Base-by-base conservation (phyloP, 1,140 invertebrate genomes). In the Marisa cornuarietis region DNA sequence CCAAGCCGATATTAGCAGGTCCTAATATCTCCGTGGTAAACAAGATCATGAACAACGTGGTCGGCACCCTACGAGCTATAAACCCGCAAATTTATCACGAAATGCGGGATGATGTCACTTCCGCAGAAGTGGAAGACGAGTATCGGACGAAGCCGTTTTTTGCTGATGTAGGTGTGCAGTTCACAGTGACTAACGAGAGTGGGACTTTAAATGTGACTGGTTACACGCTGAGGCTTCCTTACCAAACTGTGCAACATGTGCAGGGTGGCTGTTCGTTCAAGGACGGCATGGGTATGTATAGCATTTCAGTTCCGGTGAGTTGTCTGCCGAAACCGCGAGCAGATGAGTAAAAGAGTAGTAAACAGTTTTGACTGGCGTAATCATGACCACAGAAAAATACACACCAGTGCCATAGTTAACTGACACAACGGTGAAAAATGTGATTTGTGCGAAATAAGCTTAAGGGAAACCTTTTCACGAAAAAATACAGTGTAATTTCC, bases 271-370 rank as follows among this genome's bases (percentile, higher is more conserved):
- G 63, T 52, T 77, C 63, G 22, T 52, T 52, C 63, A 54, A 63
- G 68, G 65, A 77, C 10, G 65, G 51, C 22, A 77, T 77, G 76
- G 63, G 76, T 77, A 52, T 42, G 76, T 77, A 68, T 18, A 11
- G 54, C 8, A 58, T 42, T 42, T 42, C 2, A 42, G 31, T 42
- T 6, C 31, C 31, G 2, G 31, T 42, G 31, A 42, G 31, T 42
- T 42, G 31, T 42, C 31, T 42, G 31, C 6, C 31, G 31, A 42
- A 42, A 42, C 31, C 31, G 31, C 31, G 31, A 42, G 0, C 0
- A 42, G 31, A 42, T 2, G 31, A 42, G 31, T 42, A 42, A 42
- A 2, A 42, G 1, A 42, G 31, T 42, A 42, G 31, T 42, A 42
- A 42, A 0, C 31, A 42, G 31, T 42, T 42, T 42, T 42, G 31